These are phyloP conservation scores for Gari tellinella DNA, from an alignment of 2,888 invertebrate genomes.

Conservation along the genomic window DNA sequence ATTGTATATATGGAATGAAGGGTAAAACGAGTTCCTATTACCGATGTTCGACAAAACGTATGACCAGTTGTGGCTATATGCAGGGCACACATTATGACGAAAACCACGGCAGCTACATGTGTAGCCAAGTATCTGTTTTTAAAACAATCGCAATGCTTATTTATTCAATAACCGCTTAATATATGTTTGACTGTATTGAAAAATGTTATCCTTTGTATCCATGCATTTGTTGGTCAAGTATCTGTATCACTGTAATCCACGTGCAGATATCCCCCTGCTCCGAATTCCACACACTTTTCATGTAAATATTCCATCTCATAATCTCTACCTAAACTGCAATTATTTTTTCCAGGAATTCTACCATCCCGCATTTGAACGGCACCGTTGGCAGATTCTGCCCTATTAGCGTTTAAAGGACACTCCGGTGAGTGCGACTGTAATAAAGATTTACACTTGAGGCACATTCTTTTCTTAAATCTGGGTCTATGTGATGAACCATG, in stretches of 20 bases:
- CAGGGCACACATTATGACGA: too few relatives aligned
- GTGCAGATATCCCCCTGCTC: slow-evolving; percentile 75
- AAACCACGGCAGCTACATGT: too few relatives aligned
- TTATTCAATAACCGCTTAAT: too few relatives aligned
- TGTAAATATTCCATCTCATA: slow-evolving; percentile 68
- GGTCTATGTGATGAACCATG: slow-evolving; percentile 93
- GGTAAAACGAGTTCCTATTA: too few relatives aligned
- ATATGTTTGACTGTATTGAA: too few relatives aligned
- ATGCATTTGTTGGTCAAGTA: slow-evolving; percentile 57
- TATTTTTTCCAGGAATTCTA: slow-evolving; percentile 62
- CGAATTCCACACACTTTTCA: slow-evolving; percentile 66
- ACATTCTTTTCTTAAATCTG: slow-evolving; percentile 65
- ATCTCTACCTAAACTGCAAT: slow-evolving; percentile 51
- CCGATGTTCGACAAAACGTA: too few relatives aligned
- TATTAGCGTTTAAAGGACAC: slow-evolving; percentile 42
- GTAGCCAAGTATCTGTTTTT: too few relatives aligned
- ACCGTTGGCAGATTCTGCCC: slow-evolving; percentile 73
- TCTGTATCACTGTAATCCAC: slow-evolving; percentile 80
- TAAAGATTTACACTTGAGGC: slow-evolving; percentile 68
- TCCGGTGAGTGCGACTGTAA: slow-evolving; percentile 39
- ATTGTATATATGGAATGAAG: too few relatives aligned
- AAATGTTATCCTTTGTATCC: too few relatives aligned
- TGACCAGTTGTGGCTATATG: too few relatives aligned
- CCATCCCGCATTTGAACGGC: slow-evolving; percentile 73
- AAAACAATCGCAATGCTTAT: too few relatives aligned